Evolutionary conservation across 2,113 vertebrate species (phyloP).

Genomic region (Alethe castanea): DNA sequence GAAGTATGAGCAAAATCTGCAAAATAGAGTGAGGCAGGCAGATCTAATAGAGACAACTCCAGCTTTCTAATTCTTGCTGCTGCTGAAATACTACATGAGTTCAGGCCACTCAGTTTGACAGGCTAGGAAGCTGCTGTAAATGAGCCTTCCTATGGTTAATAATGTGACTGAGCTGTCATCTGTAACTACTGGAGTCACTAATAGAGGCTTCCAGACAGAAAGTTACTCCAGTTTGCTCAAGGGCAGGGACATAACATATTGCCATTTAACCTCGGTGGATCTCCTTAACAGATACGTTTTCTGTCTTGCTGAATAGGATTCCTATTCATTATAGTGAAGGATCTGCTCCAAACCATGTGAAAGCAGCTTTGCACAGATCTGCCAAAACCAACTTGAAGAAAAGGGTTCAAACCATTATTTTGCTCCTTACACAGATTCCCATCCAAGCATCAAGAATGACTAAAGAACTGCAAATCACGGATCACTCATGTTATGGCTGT

Average conservation of each 20-base stretch:
- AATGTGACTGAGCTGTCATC: not conserved
- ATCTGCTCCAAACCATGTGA: not conserved
- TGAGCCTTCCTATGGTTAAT: not conserved
- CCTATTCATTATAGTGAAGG: not conserved
- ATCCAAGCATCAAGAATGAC: not conserved
- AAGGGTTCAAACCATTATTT: not conserved
- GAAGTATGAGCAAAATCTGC: not conserved
- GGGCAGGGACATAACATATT: not conserved
- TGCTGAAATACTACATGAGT: not conserved
- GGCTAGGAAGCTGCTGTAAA: not conserved
- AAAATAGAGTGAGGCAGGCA: not conserved
- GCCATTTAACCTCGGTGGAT: not conserved
- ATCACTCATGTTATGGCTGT: not conserved
- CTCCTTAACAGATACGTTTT: not conserved
- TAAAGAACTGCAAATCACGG: not conserved
- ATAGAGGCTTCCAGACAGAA: not conserved
- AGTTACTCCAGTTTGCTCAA: not conserved
- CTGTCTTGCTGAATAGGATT: not conserved
- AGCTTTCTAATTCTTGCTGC: not conserved
- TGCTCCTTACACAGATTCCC: not conserved
- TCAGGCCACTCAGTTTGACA: not conserved
- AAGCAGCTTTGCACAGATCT: not conserved
- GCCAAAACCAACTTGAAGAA: not conserved
- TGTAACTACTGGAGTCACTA: not conserved
- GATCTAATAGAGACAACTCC: not conserved